Evolutionary conservation across 2,888 invertebrate genomes (phyloP), one percentile per base, ranked within the genome.

Genomic region (Bruchidius siliquastri): DNA sequence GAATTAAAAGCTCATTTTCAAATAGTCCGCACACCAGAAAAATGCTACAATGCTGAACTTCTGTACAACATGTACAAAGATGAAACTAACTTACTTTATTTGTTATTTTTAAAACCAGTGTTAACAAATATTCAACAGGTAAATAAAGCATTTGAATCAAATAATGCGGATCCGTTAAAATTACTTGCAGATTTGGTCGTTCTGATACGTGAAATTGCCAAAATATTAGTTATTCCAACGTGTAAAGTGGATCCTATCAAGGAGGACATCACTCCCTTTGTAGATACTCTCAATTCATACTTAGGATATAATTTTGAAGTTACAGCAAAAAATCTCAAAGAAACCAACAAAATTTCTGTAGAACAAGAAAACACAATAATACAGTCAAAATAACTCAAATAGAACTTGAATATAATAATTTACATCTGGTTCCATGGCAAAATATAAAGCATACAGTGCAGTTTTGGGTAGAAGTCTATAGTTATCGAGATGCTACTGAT

Each of bases 1-100:
- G 81, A 81, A 72, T 74, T 82, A 67, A 67, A 67, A 67, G 10
- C 67, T 20, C 67, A 67, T 10, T 67, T 67, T 67, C 20, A 67
- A 20, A 20, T 67, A 67, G 67, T 67, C n/a, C 67, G 67, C 20
- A n/a, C 21, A 20, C 4, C n/a, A 21, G 67, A 67, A 67, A n/a
- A 67, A 20, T 6, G 67, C 67, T 67, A 67, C 67, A 67, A 67
- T 67, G 67, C 67, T 67, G 67, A 67, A 67, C n/a, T 21, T 67
- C 21, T 67, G 21, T 67, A 67, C 10, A 20, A 21, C 10, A 67
- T 67, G 67, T 67, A 67, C 67, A 67, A 67, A 10, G 67, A 67
- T 67, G 67, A 67, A 10, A 67, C n/a, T 20, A 67, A 67, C 10
- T 20, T n/a, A 10, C 20, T 67, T 67, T 67, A 67, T 10, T 21